phyloP scores from a whole-genome alignment of 2,113 vertebrate genomes.

The Paraplagusia blochii region DNA sequence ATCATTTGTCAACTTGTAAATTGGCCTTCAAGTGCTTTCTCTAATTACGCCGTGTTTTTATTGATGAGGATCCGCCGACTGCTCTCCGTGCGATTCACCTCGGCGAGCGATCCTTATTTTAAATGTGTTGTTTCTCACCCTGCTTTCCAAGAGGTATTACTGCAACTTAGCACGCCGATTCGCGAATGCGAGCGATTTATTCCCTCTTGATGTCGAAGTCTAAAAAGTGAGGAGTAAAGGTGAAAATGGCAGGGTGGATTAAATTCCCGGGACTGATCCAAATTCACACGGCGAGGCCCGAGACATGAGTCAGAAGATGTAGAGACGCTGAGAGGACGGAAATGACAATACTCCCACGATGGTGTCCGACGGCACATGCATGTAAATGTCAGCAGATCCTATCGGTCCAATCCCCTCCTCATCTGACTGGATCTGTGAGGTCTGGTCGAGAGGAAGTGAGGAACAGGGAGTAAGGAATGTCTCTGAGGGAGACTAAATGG shows the following conservation, averaged over 20 bases:
- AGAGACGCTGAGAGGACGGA: constrained; percentile 46
- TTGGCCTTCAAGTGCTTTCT: constrained; percentile 74
- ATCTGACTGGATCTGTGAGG: constrained; percentile 41
- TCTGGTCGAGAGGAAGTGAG: constrained; percentile 22
- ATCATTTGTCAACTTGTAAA: constrained; percentile 74
- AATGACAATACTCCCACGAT: constrained; percentile 58
- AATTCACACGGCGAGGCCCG: constrained; percentile 42
- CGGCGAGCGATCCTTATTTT: constrained; percentile 40
- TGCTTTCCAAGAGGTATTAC: constrained; percentile 22
- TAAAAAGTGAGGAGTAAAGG: constrained; percentile 28
- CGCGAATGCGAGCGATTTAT: constrained; percentile 1
- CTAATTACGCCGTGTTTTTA: constrained; percentile 74
- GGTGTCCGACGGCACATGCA: constrained; percentile 43
- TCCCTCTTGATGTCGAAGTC: constrained; percentile 17
- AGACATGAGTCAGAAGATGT: constrained; percentile 47
- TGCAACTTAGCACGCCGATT: neutral
- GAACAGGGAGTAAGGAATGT: constrained; percentile 9
- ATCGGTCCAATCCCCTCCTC: constrained; percentile 41
- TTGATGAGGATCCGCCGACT: constrained; percentile 69
- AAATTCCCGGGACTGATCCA: constrained; percentile 34
- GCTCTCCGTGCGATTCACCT: constrained; percentile 62
- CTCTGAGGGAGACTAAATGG: constrained; percentile 15
- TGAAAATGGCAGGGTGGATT: constrained; percentile 37
- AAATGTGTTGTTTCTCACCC: constrained; percentile 35
- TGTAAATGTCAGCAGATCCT: constrained; percentile 73